These are phyloP conservation scores for Spodoptera litura DNA, from an alignment of 1,140 invertebrate genomes.

Conservation along the genomic window DNA sequence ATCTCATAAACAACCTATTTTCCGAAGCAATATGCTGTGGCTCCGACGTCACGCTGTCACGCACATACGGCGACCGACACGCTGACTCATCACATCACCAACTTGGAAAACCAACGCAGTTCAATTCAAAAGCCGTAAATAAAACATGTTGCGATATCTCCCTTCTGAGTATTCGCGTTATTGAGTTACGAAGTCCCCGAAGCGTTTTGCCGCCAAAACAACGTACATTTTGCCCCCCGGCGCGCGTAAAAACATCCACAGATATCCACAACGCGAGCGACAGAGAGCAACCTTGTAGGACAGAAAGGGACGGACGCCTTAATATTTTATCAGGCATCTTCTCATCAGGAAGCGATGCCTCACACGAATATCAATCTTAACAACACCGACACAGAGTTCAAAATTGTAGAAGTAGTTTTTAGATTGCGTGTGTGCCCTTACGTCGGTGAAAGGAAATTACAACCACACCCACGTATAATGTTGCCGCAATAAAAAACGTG, in stretches of 20 bases:
- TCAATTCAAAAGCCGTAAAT: conserved; percentile 84
- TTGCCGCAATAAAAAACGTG: conserved; percentile 86
- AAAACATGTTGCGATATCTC: conserved; percentile 82
- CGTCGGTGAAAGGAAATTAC: conserved; percentile 86
- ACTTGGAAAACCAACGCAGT: conserved; percentile 73
- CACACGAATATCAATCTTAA: conserved; percentile 58
- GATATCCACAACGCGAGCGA: conserved; percentile 63
- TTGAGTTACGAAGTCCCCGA: conserved; percentile 84
- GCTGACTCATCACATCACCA: conserved; percentile 62
- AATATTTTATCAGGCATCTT: conserved; percentile 85
- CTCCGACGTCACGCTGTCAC: conserved; percentile 64
- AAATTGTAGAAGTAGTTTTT: conserved; percentile 52
- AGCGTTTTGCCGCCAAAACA: conserved; percentile 86
- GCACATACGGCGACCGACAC: conserved; percentile 65
- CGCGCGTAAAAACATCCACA: conserved; percentile 83
- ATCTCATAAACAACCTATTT: conserved; percentile 50
- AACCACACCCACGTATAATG: conserved; percentile 86
- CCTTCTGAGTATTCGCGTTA: conserved; percentile 80
- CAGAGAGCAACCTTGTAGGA: conserved; percentile 66
- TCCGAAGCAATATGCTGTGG: conserved; percentile 41
- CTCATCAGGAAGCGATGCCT: conserved; percentile 62
- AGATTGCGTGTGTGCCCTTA: conserved; percentile 85
- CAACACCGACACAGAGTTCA: conserved; percentile 51
- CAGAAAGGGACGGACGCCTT: conserved; percentile 77
- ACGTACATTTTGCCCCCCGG: conserved; percentile 84